Evolutionary conservation across 2,113 vertebrate genomes (phyloP).

Genomic region (Mola mola): DNA sequence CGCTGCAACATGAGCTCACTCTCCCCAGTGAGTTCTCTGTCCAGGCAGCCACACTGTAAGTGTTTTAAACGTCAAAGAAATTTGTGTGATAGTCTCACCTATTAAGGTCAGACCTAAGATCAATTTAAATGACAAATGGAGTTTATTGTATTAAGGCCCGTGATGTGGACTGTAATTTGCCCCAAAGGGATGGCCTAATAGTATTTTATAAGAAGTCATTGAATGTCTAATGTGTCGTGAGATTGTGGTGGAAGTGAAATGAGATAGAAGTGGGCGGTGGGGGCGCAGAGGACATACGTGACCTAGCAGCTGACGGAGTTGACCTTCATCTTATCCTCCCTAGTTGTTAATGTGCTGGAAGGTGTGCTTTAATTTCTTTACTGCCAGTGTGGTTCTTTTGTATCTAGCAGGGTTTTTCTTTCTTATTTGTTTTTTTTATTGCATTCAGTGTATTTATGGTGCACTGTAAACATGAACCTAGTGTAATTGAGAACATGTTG

Average conservation of each 20-base stretch:
- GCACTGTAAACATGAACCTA: constrained; percentile 15
- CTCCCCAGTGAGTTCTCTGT: constrained; percentile 14
- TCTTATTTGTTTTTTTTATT: too few relatives aligned
- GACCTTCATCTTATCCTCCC: constrained; percentile 52
- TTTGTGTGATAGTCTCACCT: constrained; percentile 31
- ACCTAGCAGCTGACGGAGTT: constrained; percentile 45
- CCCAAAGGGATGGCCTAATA: constrained; percentile 25
- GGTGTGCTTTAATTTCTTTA: constrained; percentile 34
- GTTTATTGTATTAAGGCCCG: constrained; percentile 30
- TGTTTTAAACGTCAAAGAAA: constrained; percentile 40
- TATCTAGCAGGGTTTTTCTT: constrained; percentile 21
- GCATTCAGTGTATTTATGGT: too few relatives aligned
- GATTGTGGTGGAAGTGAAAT: constrained; percentile 47
- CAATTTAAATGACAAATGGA: constrained; percentile 56
- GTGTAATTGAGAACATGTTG: too few relatives aligned
- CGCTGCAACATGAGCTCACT: constrained; percentile 50
- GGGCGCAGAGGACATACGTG: constrained; percentile 26
- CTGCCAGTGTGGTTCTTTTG: constrained; percentile 15
- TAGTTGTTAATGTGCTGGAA: constrained; percentile 39
- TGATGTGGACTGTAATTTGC: constrained; percentile 31
- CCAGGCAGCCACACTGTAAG: constrained; percentile 5
- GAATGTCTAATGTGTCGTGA: constrained; percentile 53
- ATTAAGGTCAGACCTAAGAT: constrained; percentile 45
- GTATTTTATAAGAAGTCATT: constrained; percentile 57
- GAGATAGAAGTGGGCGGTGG: constrained; percentile 23